These are phyloP conservation scores for Taenaris catops DNA, from an alignment of 2,888 invertebrate genomes.

Conservation along the genomic window DNA sequence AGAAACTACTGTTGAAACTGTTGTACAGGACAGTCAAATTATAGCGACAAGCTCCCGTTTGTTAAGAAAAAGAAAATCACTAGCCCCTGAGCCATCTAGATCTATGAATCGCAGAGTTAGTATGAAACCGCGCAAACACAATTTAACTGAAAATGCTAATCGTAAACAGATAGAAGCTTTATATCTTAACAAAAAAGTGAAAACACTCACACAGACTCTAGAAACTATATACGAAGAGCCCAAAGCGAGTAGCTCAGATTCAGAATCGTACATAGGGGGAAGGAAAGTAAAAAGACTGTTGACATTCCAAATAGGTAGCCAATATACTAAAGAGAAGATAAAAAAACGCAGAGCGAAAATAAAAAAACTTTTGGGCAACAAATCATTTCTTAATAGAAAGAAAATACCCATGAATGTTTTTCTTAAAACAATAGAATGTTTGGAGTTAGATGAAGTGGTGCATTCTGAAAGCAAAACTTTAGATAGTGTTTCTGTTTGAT, in stretches of 20 bases:
- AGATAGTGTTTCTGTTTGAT: constrained; percentile 22
- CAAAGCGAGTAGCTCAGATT: constrained; percentile 57
- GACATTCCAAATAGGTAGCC: constrained; percentile 71
- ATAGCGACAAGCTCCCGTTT: constrained; percentile 44
- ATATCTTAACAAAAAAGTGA: constrained; percentile 79
- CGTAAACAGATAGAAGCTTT: constrained; percentile 72
- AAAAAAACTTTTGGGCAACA: constrained; percentile 75
- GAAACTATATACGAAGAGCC: constrained; percentile 83
- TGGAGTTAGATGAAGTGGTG: constrained; percentile 65
- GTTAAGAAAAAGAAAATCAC: constrained; percentile 59
- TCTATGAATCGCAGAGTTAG: constrained; percentile 64
- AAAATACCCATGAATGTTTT: constrained; percentile 79
- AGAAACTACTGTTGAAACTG: constrained; percentile 33
- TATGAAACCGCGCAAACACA: constrained; percentile 67
- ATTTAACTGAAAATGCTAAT: constrained; percentile 52
- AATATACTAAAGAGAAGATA: constrained; percentile 75
- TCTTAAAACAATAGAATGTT: constrained; percentile 73
- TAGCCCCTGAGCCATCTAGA: constrained; percentile 50
- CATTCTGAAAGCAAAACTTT: constrained; percentile 41
- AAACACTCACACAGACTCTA: constrained; percentile 70
- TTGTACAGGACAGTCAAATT: constrained; percentile 19
- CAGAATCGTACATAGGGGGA: constrained; percentile 65
- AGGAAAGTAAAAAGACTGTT: constrained; percentile 79
- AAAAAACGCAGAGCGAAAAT: constrained; percentile 80
- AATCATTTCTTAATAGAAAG: constrained; percentile 68